Conservation (phyloP, 2,113 vertebrate species). For the Colinus virginianus region DNA sequence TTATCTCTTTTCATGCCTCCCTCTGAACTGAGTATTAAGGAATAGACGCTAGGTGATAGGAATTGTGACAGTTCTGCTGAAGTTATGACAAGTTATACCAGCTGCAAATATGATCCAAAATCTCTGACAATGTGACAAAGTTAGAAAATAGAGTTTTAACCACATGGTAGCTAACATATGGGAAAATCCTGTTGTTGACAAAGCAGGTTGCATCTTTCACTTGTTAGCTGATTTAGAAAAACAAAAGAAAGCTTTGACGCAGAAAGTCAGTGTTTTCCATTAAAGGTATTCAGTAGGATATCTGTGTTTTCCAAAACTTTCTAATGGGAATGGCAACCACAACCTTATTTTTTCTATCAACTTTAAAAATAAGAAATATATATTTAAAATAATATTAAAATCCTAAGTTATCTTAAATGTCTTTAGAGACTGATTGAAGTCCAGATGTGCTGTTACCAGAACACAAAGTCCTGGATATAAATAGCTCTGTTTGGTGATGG, state of each 20-base stretch:
- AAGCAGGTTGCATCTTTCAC: background rate
- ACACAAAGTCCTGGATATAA: background rate
- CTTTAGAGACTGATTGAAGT: background rate
- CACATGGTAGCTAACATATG: background rate
- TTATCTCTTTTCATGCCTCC: constrained; percentile 35
- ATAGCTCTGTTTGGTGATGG: background rate
- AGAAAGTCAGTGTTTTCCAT: background rate
- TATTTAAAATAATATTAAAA: background rate
- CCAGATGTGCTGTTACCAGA: background rate
- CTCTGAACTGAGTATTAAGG: background rate
- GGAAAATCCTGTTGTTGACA: background rate
- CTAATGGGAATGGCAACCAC: background rate
- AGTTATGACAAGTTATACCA: background rate
- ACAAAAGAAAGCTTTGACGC: background rate
- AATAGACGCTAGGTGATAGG: constrained; percentile 1
- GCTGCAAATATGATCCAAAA: constrained; percentile 1
- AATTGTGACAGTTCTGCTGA: background rate
- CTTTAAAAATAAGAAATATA: background rate
- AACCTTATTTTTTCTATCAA: background rate
- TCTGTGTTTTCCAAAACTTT: background rate
- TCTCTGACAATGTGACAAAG: background rate
- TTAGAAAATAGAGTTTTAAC: constrained; percentile 5
- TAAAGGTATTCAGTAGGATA: background rate
- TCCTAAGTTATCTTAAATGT: background rate
- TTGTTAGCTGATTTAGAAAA: constrained; percentile 4